A percentile compares a stretch with the other conserved stretches of the same genome.
These are phyloP conservation scores for Leptarthrus brevirostris DNA, from an alignment of 2,888 invertebrate species.

Conservation along the genomic window DNA sequence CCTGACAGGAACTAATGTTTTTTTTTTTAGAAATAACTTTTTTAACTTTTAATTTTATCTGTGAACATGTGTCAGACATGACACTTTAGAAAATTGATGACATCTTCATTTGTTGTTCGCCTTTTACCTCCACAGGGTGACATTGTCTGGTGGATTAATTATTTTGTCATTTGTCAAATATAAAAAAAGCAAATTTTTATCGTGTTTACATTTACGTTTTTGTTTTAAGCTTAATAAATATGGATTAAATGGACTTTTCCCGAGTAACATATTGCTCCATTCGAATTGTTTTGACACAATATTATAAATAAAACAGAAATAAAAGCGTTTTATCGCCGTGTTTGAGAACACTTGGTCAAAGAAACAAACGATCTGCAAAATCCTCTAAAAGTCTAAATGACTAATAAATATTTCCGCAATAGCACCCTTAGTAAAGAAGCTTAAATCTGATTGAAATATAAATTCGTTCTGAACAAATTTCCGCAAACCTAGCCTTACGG, in stretches of 20 bases:
- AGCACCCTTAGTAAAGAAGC: no score
- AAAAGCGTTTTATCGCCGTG: no score
- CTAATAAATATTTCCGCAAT: no score
- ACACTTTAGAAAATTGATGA: constrained; percentile 27
- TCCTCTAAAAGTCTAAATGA: no score
- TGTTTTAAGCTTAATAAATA: neutral
- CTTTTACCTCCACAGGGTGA: neutral
- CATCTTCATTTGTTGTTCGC: constrained; percentile 31
- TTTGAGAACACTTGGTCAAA: no score
- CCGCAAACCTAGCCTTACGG: no score
- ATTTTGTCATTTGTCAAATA: constrained; percentile 9
- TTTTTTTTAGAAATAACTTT: constrained; percentile 1
- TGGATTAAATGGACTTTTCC: neutral
- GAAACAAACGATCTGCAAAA: no score
- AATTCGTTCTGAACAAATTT: no score
- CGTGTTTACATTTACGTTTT: neutral
- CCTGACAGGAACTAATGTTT: constrained; percentile 18
- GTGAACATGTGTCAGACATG: constrained; percentile 38
- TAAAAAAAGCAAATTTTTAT: neutral
- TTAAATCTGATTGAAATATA: no score
- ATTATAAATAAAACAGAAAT: no score
- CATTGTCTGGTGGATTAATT: constrained; percentile 6
- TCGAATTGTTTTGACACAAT: no score
- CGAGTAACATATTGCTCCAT: no score
- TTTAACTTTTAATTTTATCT: constrained; percentile 9